A percentile compares a stretch with the other conserved stretches of the same genome.
phyloP scores from a whole-genome alignment of 2,888 invertebrate genomes.

The Meta bourneti region DNA sequence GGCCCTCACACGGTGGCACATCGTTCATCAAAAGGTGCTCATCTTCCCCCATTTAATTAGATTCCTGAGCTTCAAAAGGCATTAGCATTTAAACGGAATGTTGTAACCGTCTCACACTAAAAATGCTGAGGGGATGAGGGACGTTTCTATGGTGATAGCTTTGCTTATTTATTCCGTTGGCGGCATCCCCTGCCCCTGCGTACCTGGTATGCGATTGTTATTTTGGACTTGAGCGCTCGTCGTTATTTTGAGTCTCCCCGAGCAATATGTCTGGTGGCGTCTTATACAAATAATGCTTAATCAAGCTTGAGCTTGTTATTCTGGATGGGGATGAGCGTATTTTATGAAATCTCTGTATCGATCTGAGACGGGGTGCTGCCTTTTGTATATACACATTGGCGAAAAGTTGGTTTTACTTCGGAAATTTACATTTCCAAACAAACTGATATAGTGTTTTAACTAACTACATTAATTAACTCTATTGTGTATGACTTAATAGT shows the following conservation, averaged over 20 bases:
- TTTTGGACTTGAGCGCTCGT: slow-evolving; percentile 10
- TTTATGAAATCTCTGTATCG: neutral
- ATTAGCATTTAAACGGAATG: slow-evolving; percentile 71
- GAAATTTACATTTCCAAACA: too few species aligned
- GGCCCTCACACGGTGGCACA: slow-evolving; percentile 45
- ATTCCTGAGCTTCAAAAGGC: slow-evolving; percentile 69
- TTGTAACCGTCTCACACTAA: slow-evolving; percentile 53
- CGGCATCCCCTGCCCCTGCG: neutral
- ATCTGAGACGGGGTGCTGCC: neutral
- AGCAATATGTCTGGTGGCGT: neutral
- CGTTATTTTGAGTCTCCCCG: neutral
- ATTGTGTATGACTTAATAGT: too few species aligned
- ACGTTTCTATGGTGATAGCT: slow-evolving; percentile 48
- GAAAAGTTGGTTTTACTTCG: too few species aligned
- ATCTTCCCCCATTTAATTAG: slow-evolving; percentile 67
- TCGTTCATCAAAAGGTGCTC: slow-evolving; percentile 72
- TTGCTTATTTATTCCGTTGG: neutral
- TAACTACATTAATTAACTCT: too few species aligned
- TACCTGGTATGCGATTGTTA: slow-evolving; percentile 33
- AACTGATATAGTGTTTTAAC: too few species aligned
- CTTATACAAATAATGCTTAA: neutral
- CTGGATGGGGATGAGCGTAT: neutral
- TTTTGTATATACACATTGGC: neutral
- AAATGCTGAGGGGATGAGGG: slow-evolving; percentile 38
- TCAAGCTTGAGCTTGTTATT: neutral